Base-by-base conservation (phyloP, 2,888 invertebrate species). In the Lobophora halterata region DNA sequence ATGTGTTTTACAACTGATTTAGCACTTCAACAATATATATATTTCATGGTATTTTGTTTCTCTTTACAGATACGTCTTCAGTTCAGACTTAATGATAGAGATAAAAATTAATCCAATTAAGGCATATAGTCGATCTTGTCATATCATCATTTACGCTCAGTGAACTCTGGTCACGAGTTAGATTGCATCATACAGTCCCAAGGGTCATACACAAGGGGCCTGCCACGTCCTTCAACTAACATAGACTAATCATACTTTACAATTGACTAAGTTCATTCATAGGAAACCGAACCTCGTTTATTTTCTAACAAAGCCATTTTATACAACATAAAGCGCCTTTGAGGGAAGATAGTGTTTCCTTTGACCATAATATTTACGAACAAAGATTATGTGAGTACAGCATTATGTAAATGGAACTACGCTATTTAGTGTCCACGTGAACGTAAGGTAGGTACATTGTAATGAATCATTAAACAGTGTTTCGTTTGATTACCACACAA, bases 401-500 rank as follows among this genome's bases (percentile, higher is more conserved):
- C 14, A 11, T 8, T 8, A 38, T 34, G 16, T 8, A 39, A 49
- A 46, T 48, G 57, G 47, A 53, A 55, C 51, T 58, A 52, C 56
- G 56, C 49, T 51, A 36, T 48, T 51, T 58, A 39, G 58, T 58
- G 41, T 57, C 52, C 43, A 50, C 47, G 44, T 41, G 49, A 35
- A 51, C 26, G 23, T 35, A 44, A 35, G 31, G 28, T 50, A 35
- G 31, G 28, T 50, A 50, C 50, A 52, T 33, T 45, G 43, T 43
- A 48, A 48, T 63, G 50, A 63, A 51, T 62, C 57, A 58, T 46
- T 52, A 5, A 4, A 4, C n/a, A 7, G 3, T 24, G 45, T 45
- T 12, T 9, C 20, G 9, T 26, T 30, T 46, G 37, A 58, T 56
- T 61, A 57, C 45, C 60, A 66, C 57, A 63, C 58, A 61, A 61